Evolutionary conservation across 2,888 invertebrate genomes (phyloP).

Genomic region (Agrilus biguttatus): DNA sequence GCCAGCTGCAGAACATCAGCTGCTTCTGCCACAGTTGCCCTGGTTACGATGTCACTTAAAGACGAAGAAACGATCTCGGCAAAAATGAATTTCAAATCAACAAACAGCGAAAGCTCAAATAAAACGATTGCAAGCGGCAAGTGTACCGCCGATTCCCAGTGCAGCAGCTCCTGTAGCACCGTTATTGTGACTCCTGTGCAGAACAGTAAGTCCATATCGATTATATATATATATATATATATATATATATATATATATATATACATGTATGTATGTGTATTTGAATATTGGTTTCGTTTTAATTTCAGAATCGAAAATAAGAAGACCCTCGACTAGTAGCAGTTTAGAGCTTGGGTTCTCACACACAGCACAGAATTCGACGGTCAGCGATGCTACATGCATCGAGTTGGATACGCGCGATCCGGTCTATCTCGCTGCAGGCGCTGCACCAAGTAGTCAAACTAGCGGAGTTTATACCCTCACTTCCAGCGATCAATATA

Average conservation of each 20-base stretch:
- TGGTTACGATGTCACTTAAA: conserved; percentile 30
- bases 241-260: too few relatives aligned
- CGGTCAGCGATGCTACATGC: conserved; percentile 58
- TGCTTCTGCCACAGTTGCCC: conserved; percentile 27
- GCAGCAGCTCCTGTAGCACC: conserved; percentile 76
- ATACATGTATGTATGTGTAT: conserved; percentile 5
- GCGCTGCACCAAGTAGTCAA: conserved; percentile 61
- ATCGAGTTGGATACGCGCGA: conserved; percentile 42
- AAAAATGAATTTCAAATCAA: conserved; percentile 22
- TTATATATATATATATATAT: conserved; percentile 15
- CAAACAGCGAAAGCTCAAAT: conserved; percentile 39
- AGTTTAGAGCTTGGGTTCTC: conserved; percentile 74
- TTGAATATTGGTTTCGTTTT: neutral
- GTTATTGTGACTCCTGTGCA: conserved; percentile 54
- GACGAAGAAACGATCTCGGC: conserved; percentile 21
- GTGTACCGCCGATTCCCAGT: conserved; percentile 59
- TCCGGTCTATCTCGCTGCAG: conserved; percentile 35
- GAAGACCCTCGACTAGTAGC: conserved; percentile 62
- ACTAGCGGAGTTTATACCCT: conserved; percentile 78
- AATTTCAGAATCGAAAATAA: conserved; percentile 31
- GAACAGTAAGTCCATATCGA: conserved; percentile 23
- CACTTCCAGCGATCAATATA: conserved; percentile 44
- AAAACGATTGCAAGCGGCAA: conserved; percentile 38
- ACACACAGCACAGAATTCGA: conserved; percentile 76
- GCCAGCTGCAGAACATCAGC: conserved; percentile 43